Base-by-base conservation (phyloP, 37 sponge, comb jelly and placozoan genomes). In the Ianthella basta region DNA sequence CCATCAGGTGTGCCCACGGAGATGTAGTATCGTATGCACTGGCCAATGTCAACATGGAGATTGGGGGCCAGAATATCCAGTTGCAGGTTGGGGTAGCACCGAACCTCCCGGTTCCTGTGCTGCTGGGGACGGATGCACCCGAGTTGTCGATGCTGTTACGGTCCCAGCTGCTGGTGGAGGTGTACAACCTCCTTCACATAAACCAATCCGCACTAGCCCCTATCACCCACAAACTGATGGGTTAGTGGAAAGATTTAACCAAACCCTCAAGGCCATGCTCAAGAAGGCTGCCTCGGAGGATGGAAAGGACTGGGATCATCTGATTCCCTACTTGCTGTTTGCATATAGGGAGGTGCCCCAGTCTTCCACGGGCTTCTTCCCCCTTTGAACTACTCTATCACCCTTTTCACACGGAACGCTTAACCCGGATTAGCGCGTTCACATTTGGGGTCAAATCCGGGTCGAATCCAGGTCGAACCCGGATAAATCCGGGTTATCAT, bases 201-300 rank as follows among this genome's bases (percentile, higher is more conserved):
- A 4, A 13, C 78, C 78, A n/a, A 27, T 74, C 8, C 78, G 78
- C 14, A 74, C 78, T 35, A 74, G 78, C 36, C 78, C 35, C 3
- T 74, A 74, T 10, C 78, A 74, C 10, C 89, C 89, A 24, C 89
- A 88, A n/a, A 88, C 89, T n/a, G 89, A 88, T 64, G 89, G 89
- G 20, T 66, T 88, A 29, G 84, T 84, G n/a, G 80, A 88, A 59
- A 61, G 89, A 3, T 88, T 88, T 64, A 83, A 88, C 37, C 25
- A 59, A 25, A 88, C 89, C 6, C 36, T 88, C 59, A 88, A 88
- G 15, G 8, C 64, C 38, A 88, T 88, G 89, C 57, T 89, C 21
- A 37, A 39, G 40, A 75, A 78, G 60, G 20, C 20, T 14, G 55
- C 59, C 5, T 56, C 14, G 0, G 37, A 55, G 0, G 80, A 79